These are phyloP conservation scores for Bubo blakistoni DNA, from an alignment of 2,113 vertebrate genomes.

Conservation along the genomic window DNA sequence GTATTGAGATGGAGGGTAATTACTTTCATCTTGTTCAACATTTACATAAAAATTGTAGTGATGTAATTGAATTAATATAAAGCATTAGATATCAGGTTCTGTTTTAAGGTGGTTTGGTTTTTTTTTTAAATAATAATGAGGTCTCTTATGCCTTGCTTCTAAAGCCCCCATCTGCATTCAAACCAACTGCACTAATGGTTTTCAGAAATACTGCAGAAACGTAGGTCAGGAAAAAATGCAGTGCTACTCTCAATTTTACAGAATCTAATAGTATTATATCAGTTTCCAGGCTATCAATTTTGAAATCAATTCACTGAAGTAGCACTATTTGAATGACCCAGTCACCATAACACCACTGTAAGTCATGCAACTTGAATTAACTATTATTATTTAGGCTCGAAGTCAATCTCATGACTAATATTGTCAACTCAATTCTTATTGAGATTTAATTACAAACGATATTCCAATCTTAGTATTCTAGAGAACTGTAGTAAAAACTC, in stretches of 20 bases:
- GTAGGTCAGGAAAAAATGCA: slow-evolving; percentile 9
- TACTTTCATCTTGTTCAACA: background rate
- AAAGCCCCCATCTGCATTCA: background rate
- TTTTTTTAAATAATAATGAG: background rate
- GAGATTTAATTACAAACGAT: background rate
- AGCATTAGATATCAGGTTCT: background rate
- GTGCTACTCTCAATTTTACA: background rate
- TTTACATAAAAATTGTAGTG: background rate
- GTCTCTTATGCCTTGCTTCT: background rate
- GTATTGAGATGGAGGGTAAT: background rate
- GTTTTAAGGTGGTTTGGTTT: background rate
- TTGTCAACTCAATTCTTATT: background rate
- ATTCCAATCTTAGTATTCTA: background rate
- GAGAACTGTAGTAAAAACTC: background rate
- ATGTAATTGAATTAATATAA: background rate
- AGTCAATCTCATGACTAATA: background rate
- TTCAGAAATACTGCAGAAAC: background rate
- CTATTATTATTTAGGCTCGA: background rate
- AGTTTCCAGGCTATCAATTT: background rate
- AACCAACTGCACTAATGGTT: background rate
- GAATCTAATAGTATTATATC: background rate
- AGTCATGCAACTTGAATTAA: background rate
- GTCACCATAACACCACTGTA: background rate
- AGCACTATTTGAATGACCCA: background rate
- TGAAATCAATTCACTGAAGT: background rate